Base-by-base conservation (phyloP, 2,113 vertebrate genomes). In the Dendropsophus ebraccatus region DNA sequence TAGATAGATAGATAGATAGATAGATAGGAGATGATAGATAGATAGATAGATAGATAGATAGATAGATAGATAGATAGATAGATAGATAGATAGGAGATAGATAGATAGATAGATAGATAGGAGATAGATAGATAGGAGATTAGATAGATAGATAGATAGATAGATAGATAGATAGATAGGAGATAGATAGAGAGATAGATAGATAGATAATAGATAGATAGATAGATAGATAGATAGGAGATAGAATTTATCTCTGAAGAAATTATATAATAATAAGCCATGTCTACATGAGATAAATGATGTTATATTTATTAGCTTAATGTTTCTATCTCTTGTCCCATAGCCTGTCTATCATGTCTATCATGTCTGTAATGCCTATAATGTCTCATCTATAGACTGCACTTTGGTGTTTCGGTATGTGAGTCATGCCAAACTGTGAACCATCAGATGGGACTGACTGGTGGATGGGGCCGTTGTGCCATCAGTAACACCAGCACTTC, bases 381-480 rank as follows among this genome's bases (percentile, higher is more conserved):
- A 50, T 8, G 8, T 41, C 41, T 8, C 41, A 41, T 41, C 41
- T 3, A 5, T 8, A 25, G 12, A 21, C 2, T 21, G 7, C 28
- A 21, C 9, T 30, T 77, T 54, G 47, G 25, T 54, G 49, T 54
- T 77, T 32, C 21, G 28, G 49, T 49, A 28, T 83, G 74, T 74
- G 2, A 30, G n/a, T 30, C 45, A 41, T 56, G 50, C 35, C 82
- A 74, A 54, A 74, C 28, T 83, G 32, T 70, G 74, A 83, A 74
- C 67, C 52, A 45, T 85, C 21, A 78, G 58, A 23, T 32, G 21
- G 32, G 25, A 21, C 19, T 67, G 32, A 28, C 41, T 85, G 28
- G 25, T 67, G 58, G 83, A 79, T 60, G 14, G 23, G 60, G 56
- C 84, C 60, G 54, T 69, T 70, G 84, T 85, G 75, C 41, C 78